A percentile compares a stretch with the other conserved stretches of the same genome.
Conservation (phyloP, 1,140 invertebrate species). For the Drosophila nannoptera region DNA sequence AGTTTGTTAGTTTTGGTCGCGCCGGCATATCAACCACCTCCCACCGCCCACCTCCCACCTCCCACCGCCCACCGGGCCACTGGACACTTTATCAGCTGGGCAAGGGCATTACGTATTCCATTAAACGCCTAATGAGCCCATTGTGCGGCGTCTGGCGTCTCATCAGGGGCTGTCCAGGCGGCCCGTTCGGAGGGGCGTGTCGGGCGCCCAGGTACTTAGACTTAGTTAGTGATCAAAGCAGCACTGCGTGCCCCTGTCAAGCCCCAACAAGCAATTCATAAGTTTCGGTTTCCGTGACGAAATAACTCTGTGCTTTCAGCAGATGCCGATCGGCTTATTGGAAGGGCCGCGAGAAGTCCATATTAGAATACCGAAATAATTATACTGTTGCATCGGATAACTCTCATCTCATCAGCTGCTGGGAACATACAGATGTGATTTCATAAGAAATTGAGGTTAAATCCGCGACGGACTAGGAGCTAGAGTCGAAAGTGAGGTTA, state of each 20-base stretch:
- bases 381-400: no score
- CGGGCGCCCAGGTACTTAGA: slow-evolving; percentile 46
- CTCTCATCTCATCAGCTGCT: no score
- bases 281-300: neutral
- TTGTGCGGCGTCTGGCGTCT: slow-evolving; percentile 43
- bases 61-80: slow-evolving; percentile 29
- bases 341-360: no score
- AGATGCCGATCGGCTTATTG: no score
- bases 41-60: slow-evolving; percentile 2
- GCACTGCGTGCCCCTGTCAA: slow-evolving; percentile 16
- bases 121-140: slow-evolving; percentile 76
- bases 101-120: slow-evolving; percentile 69
- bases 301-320: no score
- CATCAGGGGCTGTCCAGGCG: slow-evolving; percentile 29
- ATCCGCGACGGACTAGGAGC: no score
- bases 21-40: slow-evolving; percentile 45
- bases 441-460: no score
- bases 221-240: slow-evolving; percentile 40
- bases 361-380: no score
- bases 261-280: slow-evolving; percentile 4
- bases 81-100: slow-evolving; percentile 66
- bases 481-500: no score
- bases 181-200: slow-evolving; percentile 35
- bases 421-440: no score
- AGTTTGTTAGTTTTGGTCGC: slow-evolving; percentile 69